These are phyloP conservation scores for Pelagia noctiluca DNA, from an alignment of 30 jellyfish, hydroid and myxozoan species.

Conservation along the genomic window DNA sequence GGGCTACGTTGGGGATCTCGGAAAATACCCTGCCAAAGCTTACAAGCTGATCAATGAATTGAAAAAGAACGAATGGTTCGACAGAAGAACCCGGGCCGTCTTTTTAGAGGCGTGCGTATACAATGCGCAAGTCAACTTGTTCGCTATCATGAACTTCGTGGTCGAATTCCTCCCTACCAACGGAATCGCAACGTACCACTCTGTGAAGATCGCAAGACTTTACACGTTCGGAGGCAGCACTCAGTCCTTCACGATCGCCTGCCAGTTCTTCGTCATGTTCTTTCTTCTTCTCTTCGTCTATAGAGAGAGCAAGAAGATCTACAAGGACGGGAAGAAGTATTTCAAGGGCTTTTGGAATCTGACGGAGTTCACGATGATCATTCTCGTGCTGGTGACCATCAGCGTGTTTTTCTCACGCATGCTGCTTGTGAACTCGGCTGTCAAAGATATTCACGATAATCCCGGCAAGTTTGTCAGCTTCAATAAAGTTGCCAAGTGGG, in stretches of 20 bases:
- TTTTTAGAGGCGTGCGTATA: slow-evolving; percentile 87
- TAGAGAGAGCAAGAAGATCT: slow-evolving; percentile 93
- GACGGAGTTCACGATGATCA: slow-evolving; percentile 78
- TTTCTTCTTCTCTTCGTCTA: slow-evolving; percentile 81
- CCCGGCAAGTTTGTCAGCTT: slow-evolving; percentile 96
- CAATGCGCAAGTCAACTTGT: slow-evolving; percentile 96
- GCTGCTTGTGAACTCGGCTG: slow-evolving; percentile 91
- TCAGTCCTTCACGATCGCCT: slow-evolving; percentile 88
- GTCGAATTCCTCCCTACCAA: slow-evolving; percentile 92
- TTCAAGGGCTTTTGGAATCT: slow-evolving; percentile 93
- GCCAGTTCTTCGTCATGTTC: slow-evolving; percentile 93
- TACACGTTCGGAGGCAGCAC: slow-evolving; percentile 98
- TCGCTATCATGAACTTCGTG: slow-evolving; percentile 89
- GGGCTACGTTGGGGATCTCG: slow-evolving; percentile 95
- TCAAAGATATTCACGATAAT: slow-evolving; percentile 69
- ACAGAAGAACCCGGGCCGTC: slow-evolving; percentile 91
- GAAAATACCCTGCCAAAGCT: slow-evolving; percentile 80
- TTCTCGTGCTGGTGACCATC: slow-evolving; percentile 71
- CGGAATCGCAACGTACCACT: slow-evolving; percentile 78
- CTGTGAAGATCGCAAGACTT: slow-evolving; percentile 90
- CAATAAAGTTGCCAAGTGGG: slow-evolving; percentile 98
- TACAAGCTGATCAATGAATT: slow-evolving; percentile 72
- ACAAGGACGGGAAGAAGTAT: slow-evolving; percentile 76
- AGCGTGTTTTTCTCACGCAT: slow-evolving; percentile 89
- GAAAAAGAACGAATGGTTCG: slow-evolving; percentile 73